Evolutionary conservation across 1,140 invertebrate species (phyloP), one percentile per base, ranked within the genome.

Genomic region (Oryzaephilus surinamensis): DNA sequence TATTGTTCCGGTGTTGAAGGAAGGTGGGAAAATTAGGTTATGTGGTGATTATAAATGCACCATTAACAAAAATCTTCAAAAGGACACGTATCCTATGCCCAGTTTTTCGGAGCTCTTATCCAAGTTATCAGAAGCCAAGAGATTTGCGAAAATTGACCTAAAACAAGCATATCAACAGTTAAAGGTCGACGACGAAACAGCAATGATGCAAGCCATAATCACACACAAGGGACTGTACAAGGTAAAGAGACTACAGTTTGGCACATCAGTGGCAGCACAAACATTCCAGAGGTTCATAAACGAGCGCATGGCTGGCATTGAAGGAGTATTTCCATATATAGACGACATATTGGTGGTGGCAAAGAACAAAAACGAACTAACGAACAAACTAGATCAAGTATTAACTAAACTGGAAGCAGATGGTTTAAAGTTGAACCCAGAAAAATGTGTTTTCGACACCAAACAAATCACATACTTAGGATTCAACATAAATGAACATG

Each of bases 181-280:
- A n/a, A n/a, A n/a, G n/a, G n/a, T n/a, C n/a, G n/a, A n/a, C n/a
- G n/a, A n/a, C n/a, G n/a, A n/a, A n/a, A n/a, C n/a, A n/a, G n/a
- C n/a, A n/a, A n/a, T n/a, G n/a, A n/a, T n/a, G n/a, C n/a, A n/a
- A n/a, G n/a, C n/a, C n/a, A n/a, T n/a, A n/a, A n/a, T n/a, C n/a
- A n/a, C 27, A 5, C 63, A 60, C 14, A 56, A 55, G 30, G 67
- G 70, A 6, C 34, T 70, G 10, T 72, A 59, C 46, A 38, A 51
- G 3, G 65, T 69, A 15, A 62, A 62, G 18, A 35, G 65, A 4
- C 33, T 73, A 32, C 55, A 59, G 8, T 70, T 68, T 51, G 64
- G 68, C 0, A 54, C 70, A 6, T 54, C 57, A 18, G 55, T 58
- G 6, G 57, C 57, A 21, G 11, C 15, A 33, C 32, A 33, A 33